These are phyloP conservation scores for Pseudobourletiella spinata DNA, from an alignment of 1,140 invertebrate genomes.

Conservation along the genomic window DNA sequence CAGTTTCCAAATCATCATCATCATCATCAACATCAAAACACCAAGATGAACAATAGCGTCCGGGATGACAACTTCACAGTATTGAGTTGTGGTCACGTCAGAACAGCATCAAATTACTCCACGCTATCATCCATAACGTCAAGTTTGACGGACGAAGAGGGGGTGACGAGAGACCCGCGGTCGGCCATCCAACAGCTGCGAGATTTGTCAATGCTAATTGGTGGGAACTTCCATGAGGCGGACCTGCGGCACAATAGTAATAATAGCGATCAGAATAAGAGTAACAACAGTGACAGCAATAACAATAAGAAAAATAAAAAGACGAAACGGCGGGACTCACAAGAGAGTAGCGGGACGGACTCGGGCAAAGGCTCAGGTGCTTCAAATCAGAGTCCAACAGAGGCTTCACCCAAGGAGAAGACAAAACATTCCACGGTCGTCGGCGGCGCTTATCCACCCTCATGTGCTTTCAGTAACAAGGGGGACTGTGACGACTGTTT, in stretches of 20 bases:
- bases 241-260: too few species aligned
- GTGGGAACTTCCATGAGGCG: conserved; percentile 29
- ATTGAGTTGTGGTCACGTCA: conserved; percentile 30
- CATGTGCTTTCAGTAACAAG: conserved; percentile 5
- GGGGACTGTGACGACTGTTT: background rate
- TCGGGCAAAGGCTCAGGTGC: conserved; percentile 32
- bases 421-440: too few species aligned
- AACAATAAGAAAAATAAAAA: background rate
- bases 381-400: conserved; percentile 16
- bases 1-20: background rate
- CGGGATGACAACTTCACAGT: background rate
- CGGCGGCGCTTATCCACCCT: background rate
- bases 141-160: conserved; percentile 13
- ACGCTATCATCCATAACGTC: conserved; percentile 31
- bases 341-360: conserved; percentile 24
- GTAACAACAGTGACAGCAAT: background rate
- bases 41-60: background rate
- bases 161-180: conserved; percentile 2
- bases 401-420: conserved; percentile 13
- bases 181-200: conserved; percentile 29
- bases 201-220: conserved; percentile 28
- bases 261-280: too few species aligned
- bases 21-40: background rate
- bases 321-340: conserved; percentile 12
- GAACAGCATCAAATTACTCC: conserved; percentile 27